Evolutionary conservation across 2,888 invertebrate genomes (phyloP), one percentile per base, ranked within the genome.

Genomic region (Nemapogon koenigi): DNA sequence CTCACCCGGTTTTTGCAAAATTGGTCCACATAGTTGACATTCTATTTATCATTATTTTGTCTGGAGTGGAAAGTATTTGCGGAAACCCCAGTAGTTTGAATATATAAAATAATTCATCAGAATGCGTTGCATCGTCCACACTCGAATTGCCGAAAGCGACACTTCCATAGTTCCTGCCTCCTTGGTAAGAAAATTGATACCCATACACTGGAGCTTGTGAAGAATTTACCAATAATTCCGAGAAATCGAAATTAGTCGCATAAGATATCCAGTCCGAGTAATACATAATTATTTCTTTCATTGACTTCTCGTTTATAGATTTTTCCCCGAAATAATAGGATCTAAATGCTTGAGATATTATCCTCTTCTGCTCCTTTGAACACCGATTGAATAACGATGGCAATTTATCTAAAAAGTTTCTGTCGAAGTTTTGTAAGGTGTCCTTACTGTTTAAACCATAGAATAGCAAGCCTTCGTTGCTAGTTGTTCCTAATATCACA

Each of bases 101-200:
- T 18, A 72, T 39, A 52, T 78, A 78, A 51, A 76, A 73, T 8
- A 75, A 41, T 38, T 78, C 78, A 33, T 72, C 78, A 0, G 65
- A 57, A 43, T 78, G 78, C 0, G 68, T 57, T 0, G 70, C 62
- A 1, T 70, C 71, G 2, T 42, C 41, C 38, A 57, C 17, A 1
- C 42, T 39, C 2, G 50, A 19, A 2, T 47, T 38, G 1, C 62
- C 60, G 4, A 66, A 59, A 1, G 67, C 27, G 1, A 44, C 41
- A 41, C 62, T 71, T 1, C 61, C 64, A 25, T 67, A 68, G 42
- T 73, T 72, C 13, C 76, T 56, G 11, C 46, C 51, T 2, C 76
- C 76, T 40, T 62, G 57, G 41, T 71, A 75, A 1, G 63, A 49
- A 43, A 76, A 75, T 38, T 67, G 48, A 42, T 76, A 76, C 41